phyloP scores from a whole-genome alignment of 2,797 vertebrate species.

The Darevskia mixta region DNA sequence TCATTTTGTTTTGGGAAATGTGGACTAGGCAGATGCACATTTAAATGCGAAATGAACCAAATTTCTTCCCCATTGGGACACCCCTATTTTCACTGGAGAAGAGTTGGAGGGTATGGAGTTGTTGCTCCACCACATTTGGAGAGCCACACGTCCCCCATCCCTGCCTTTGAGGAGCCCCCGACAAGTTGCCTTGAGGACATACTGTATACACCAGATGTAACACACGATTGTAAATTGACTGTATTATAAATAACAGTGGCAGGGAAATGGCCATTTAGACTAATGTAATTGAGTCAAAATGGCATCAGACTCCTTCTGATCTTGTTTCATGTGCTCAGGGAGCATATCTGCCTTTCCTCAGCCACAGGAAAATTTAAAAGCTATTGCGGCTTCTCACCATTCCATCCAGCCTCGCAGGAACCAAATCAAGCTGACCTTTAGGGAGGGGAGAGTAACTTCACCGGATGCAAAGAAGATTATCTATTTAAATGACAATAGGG shows the following conservation, averaged over 20 bases:
- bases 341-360: constrained; percentile 55
- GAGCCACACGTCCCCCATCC: not conserved
- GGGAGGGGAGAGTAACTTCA: constrained; percentile 50
- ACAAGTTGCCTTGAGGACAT: not conserved
- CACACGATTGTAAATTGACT: constrained; percentile 22
- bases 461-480: constrained; percentile 60
- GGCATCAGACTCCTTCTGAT: constrained; percentile 16
- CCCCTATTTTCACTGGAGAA: too few species aligned
- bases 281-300: constrained; percentile 50
- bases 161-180: not conserved
- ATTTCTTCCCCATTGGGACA: too few species aligned
- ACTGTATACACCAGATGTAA: constrained; percentile 31
- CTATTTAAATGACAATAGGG: constrained; percentile 73
- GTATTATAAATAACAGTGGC: constrained; percentile 33
- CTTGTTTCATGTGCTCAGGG: not conserved
- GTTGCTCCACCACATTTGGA: not conserved
- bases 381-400: constrained; percentile 35
- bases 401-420: constrained; percentile 48
- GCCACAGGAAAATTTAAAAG: constrained; percentile 48
- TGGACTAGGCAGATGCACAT: too few species aligned
- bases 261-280: constrained; percentile 35
- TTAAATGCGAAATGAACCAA: too few species aligned
- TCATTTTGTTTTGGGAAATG: too few species aligned
- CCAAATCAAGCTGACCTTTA: constrained; percentile 46
- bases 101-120: not conserved